phyloP scores from a whole-genome alignment of 2,797 vertebrate genomes.

The Chlorospingus flavigularis region DNA sequence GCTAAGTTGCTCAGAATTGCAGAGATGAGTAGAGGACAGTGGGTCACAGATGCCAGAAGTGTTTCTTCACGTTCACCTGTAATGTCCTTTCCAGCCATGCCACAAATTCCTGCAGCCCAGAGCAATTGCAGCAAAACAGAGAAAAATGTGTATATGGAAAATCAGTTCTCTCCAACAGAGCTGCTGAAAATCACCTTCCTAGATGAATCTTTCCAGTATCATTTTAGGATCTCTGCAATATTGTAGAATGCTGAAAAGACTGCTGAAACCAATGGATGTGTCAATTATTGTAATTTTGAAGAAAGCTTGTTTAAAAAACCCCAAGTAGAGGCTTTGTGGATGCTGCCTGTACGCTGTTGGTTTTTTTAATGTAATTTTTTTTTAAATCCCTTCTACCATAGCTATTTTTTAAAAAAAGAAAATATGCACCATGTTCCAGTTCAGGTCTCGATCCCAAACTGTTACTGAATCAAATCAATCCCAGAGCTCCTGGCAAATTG shows the following conservation, averaged over 20 bases:
- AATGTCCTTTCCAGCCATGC: background rate
- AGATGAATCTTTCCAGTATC: background rate
- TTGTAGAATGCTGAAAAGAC: background rate
- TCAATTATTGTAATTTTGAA: background rate
- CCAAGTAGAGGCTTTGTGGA: background rate
- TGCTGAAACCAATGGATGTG: background rate
- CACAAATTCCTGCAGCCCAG: background rate
- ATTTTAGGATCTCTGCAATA: background rate
- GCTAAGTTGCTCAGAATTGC: background rate
- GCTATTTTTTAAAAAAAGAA: background rate
- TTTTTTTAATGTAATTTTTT: background rate
- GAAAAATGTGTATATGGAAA: fast-evolving
- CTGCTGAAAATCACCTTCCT: background rate
- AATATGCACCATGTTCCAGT: background rate
- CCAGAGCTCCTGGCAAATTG: background rate
- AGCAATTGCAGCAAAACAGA: background rate
- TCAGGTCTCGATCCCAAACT: background rate
- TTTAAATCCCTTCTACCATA: background rate
- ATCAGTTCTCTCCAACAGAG: background rate
- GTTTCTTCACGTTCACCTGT: background rate
- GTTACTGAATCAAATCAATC: background rate
- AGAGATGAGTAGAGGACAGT: background rate
- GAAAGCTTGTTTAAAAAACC: background rate
- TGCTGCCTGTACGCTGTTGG: background rate
- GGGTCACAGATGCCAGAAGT: background rate